Base-by-base conservation (phyloP, 2,797 vertebrate genomes). In the Micropoecilia bifurca region DNA sequence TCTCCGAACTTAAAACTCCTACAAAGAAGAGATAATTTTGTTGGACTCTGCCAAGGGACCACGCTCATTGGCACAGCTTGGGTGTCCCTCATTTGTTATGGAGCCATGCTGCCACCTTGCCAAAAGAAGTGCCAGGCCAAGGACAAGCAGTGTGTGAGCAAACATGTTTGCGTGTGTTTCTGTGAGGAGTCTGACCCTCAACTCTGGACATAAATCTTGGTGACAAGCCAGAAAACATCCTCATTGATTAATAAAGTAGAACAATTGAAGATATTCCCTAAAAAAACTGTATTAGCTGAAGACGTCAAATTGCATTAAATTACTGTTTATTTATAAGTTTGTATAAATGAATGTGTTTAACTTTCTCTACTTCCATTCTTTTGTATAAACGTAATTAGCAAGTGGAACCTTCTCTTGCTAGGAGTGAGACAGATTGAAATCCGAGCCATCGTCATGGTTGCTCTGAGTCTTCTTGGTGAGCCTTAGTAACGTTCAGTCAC, bases 91-190 rank as follows among this genome's bases (percentile, higher is more conserved):
- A 91, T 95, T 95, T 94, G 92, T 93, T 93, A 93, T 91, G 90
- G 91, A 92, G 89, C 93, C 93, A 94, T 92, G 90, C 85, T 18
- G 85, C 86, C 82, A 87, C 86, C 84, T 88, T 95, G 93, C 95
- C 95, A 95, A 95, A 92, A 94, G 80, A 92, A 89, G 89, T 94
- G 92, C 94, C 93, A 94, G 93, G 92, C 94, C 94, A 95, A 95
- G 95, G 95, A 96, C 95, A 94, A 91, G 89, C 90, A 83, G 71
- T 80, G 75, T 87, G 79, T 87, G 77, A 80, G 63, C 83, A 80
- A 79, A 74, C 73, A 78, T 83, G 79, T 79, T 73, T 82, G 79
- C 75, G 36, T 80, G 66, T 78, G 80, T 80, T 48, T 83, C 74
- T n/a, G 25, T 61, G 78, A 25, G 28, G 57, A 71, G 85, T 78